phyloP scores from a whole-genome alignment of 2,888 invertebrate genomes.

The Hybos culiciformis region DNA sequence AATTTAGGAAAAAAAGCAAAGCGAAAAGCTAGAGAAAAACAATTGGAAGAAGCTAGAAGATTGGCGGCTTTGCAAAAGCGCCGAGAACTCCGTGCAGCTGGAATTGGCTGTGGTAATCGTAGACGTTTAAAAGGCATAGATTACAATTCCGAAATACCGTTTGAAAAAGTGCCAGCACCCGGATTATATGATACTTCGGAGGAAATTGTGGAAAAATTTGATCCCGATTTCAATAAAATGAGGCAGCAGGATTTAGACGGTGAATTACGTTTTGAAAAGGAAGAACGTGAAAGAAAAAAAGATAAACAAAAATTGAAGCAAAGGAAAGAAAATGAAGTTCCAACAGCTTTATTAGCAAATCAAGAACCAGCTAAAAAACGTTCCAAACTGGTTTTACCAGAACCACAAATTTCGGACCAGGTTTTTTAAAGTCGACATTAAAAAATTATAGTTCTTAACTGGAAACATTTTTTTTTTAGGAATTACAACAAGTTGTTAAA shows the following conservation, averaged over 20 bases:
- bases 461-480: slow-evolving; percentile 35
- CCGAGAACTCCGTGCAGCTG: slow-evolving; percentile 93
- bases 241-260: slow-evolving; percentile 89
- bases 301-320: slow-evolving; percentile 93
- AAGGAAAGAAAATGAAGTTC: slow-evolving; percentile 91
- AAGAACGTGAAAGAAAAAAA: slow-evolving; percentile 85
- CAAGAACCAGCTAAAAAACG: slow-evolving; percentile 84
- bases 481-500: slow-evolving; percentile 83
- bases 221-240: slow-evolving; percentile 78
- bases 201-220: slow-evolving; percentile 76
- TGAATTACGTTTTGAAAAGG: slow-evolving; percentile 76
- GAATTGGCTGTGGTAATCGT: slow-evolving; percentile 49
- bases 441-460: not conserved
- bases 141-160: slow-evolving; percentile 95
- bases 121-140: slow-evolving; percentile 73
- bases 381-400: slow-evolving; percentile 89
- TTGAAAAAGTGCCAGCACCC: slow-evolving; percentile 82
- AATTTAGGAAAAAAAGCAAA: slow-evolving; percentile 80
- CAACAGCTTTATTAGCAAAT: slow-evolving; percentile 73
- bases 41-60: slow-evolving; percentile 91
- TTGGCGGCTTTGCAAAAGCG: slow-evolving; percentile 94
- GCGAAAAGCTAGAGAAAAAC: slow-evolving; percentile 92
- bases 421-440: slow-evolving; percentile 26
- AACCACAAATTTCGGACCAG: slow-evolving; percentile 90
- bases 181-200: slow-evolving; percentile 93